Evolutionary conservation across 2,797 vertebrate genomes (phyloP).

Genomic region (Apodemus agrarius): DNA sequence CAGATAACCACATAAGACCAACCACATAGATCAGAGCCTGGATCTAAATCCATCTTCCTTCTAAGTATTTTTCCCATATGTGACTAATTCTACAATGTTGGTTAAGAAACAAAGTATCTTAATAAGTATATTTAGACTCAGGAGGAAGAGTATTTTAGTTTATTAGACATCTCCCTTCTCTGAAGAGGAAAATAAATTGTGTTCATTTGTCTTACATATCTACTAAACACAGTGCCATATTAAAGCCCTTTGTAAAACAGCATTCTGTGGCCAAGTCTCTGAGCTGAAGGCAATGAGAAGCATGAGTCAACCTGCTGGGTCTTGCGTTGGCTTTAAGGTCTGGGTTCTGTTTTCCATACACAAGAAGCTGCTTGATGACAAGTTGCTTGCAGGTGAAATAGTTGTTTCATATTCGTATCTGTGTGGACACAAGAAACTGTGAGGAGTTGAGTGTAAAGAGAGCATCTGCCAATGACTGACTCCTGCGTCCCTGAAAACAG

Average conservation of each 20-base stretch:
- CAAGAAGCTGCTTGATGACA: conserved; percentile 82
- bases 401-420: conserved; percentile 87
- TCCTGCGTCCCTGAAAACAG: neutral
- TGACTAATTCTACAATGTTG: neutral
- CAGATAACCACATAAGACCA: neutral
- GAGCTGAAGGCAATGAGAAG: conserved; percentile 30
- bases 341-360: conserved; percentile 84
- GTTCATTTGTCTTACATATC: neutral
- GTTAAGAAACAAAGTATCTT: neutral
- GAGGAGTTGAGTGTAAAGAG: neutral
- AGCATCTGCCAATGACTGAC: neutral
- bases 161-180: neutral
- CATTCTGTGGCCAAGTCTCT: neutral
- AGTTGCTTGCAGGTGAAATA: conserved; percentile 80
- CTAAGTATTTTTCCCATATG: neutral
- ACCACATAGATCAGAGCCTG: neutral
- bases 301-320: conserved; percentile 78
- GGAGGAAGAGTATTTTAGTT: neutral
- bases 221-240: neutral
- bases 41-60: neutral
- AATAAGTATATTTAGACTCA: conserved; percentile 30
- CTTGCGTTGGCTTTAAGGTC: conserved; percentile 62
- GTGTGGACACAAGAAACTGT: conserved; percentile 68
- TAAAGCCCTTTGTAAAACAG: neutral
- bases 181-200: neutral